Percentiles rank a stretch among this genome's conserved stretches.
These are phyloP conservation scores for Chirona hameri DNA, from an alignment of 2,888 invertebrate genomes.

Conservation along the genomic window DNA sequence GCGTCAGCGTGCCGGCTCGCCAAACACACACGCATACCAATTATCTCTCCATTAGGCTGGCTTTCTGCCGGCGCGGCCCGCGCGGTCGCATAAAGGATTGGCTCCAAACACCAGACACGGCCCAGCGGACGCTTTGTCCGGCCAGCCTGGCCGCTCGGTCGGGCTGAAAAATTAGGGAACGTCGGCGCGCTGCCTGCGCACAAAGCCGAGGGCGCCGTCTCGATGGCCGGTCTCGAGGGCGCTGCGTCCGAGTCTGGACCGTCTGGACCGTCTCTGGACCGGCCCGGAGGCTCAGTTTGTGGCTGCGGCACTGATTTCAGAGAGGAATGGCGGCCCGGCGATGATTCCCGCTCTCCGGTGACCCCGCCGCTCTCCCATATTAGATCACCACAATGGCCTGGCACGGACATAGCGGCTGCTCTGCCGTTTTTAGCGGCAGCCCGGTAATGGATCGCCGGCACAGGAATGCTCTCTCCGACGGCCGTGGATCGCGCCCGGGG, in stretches of 20 bases:
- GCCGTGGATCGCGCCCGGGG: background rate
- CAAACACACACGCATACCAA: constrained; percentile 12
- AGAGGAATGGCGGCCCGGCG: too few species aligned
- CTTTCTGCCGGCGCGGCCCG: background rate
- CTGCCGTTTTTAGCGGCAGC: background rate
- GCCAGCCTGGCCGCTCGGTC: background rate
- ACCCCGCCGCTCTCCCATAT: background rate
- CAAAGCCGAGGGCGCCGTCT: background rate
- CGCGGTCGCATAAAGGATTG: background rate
- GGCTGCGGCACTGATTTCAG: too few species aligned
- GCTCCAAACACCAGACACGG: background rate
- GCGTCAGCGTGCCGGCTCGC: background rate
- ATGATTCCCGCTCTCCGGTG: background rate
- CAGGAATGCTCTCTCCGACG: background rate
- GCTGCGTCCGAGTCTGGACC: background rate
- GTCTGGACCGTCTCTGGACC: background rate
- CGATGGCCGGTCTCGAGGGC: background rate
- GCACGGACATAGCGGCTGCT: background rate
- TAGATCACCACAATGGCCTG: constrained; percentile 2
- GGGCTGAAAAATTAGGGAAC: background rate
- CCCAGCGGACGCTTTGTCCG: background rate
- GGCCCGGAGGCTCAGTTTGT: background rate
- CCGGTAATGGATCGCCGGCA: background rate
- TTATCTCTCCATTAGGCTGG: background rate
- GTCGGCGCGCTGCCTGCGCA: background rate